Evolutionary conservation across 2,113 vertebrate genomes (phyloP).

Genomic region (Sapajus apella): DNA sequence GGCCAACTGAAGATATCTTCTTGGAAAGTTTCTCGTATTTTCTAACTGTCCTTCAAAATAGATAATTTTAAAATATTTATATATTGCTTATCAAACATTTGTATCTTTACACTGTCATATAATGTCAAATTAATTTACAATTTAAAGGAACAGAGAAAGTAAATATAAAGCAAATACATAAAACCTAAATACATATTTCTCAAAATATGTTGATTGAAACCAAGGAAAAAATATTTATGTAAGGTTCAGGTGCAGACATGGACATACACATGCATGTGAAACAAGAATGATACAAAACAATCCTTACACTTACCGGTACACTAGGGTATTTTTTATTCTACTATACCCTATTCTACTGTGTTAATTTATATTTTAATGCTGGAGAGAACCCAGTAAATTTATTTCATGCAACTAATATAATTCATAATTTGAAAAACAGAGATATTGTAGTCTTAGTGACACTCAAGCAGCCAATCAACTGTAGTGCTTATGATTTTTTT

Average conservation of each 20-base stretch:
- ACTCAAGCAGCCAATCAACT: background rate
- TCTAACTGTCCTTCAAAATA: background rate
- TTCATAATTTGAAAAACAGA: background rate
- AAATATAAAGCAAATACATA: background rate
- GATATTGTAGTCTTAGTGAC: background rate
- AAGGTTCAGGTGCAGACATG: background rate
- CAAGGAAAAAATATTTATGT: background rate
- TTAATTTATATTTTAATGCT: background rate
- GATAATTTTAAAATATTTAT: background rate
- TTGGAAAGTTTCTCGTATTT: background rate
- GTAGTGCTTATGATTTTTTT: background rate
- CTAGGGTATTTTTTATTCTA: background rate
- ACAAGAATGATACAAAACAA: background rate
- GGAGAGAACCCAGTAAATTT: background rate
- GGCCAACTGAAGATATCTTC: no score
- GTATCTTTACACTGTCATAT: background rate
- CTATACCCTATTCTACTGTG: fast-evolving
- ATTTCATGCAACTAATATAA: background rate
- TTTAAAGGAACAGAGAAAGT: background rate
- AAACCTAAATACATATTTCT: background rate
- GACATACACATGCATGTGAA: background rate
- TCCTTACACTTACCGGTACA: background rate
- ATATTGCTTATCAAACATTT: background rate
- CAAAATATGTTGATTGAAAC: background rate
- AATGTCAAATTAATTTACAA: background rate